Base-by-base conservation (phyloP, 2,113 vertebrate genomes). In the Syrmaticus mikado region DNA sequence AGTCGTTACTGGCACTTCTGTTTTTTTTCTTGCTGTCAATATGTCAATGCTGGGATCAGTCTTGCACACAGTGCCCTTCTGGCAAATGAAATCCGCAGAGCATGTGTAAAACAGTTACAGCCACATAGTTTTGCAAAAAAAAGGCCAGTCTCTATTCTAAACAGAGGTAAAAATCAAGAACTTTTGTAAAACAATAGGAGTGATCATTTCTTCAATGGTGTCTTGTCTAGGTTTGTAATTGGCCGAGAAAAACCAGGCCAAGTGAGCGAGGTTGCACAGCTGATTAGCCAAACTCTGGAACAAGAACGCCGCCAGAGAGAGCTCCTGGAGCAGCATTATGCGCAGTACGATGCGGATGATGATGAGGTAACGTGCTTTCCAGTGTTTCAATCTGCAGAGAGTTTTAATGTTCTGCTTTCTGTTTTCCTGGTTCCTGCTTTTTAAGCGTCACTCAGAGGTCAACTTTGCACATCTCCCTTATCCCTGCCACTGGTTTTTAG, bases 221-320 rank as follows among this genome's bases (percentile, higher is more conserved):
- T 97, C 94, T 96, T 95, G 32, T 74, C 61, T 97, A 99, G 99
- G 95, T 99, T 99, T 94, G 97, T 99, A 94, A 99, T 99, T 96
- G 99, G 99, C 45, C 98, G 99, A 91, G 99, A 99, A 96, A 99
- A 98, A 21, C 99, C 99, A 1, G 99, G 99, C 61, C 99, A 99
- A 98, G 98, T 99, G 96, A 99, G 99, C 20, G 99, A 99, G 96
- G 99, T 99, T 92, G 99, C 99, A 2, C 98, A 99, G 43, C 96
- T 99, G 94, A 99, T 99, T 91, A 99, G 99, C 95, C 99, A 99
- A 96, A 99, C 99, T 10, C 97, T 99, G 94, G 99, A 99, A 82
- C 99, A 99, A 82, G 99, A 99, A 93, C 97, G 98, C 50, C 98
- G 98, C 80, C 99, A 99, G 97, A 97, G 99, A 90, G 99, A 99